Conservation (phyloP, 2,888 invertebrate genomes). For the Netelia melanura region DNA sequence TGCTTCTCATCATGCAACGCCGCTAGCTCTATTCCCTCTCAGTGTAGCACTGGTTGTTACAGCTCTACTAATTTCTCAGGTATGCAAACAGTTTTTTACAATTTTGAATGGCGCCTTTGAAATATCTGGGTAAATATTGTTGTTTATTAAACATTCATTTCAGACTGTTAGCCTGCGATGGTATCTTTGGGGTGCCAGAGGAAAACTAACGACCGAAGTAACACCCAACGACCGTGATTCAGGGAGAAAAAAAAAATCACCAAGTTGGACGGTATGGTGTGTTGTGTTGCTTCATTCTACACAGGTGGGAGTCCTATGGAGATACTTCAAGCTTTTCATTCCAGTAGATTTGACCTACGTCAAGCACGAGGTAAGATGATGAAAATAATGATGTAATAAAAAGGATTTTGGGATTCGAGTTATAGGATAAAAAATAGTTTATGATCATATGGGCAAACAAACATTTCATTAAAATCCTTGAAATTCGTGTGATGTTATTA, state of each 20-base stretch:
- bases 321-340: slow-evolving; percentile 94
- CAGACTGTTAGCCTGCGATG: slow-evolving; percentile 90
- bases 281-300: slow-evolving; percentile 88
- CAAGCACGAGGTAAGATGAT: slow-evolving; percentile 90
- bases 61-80: slow-evolving; percentile 92
- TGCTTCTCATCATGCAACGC: slow-evolving; percentile 86
- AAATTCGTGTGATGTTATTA: neutral
- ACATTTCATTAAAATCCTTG: neutral
- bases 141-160: slow-evolving; percentile 44
- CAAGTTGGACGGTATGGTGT: slow-evolving; percentile 81
- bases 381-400: neutral
- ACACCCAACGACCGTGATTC: slow-evolving; percentile 70
- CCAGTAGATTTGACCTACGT: slow-evolving; percentile 93
- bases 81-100: slow-evolving; percentile 73
- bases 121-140: neutral
- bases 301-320: slow-evolving; percentile 91
- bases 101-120: slow-evolving; percentile 5
- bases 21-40: slow-evolving; percentile 80
- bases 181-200: slow-evolving; percentile 87
- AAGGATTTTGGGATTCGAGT: slow-evolving; percentile 8
- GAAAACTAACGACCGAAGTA: slow-evolving; percentile 77
- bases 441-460: no score
- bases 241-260: slow-evolving; percentile 73
- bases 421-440: no score
- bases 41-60: slow-evolving; percentile 90